Conservation (phyloP, 2,113 vertebrate genomes). For the Malurus alboscapulatus region DNA sequence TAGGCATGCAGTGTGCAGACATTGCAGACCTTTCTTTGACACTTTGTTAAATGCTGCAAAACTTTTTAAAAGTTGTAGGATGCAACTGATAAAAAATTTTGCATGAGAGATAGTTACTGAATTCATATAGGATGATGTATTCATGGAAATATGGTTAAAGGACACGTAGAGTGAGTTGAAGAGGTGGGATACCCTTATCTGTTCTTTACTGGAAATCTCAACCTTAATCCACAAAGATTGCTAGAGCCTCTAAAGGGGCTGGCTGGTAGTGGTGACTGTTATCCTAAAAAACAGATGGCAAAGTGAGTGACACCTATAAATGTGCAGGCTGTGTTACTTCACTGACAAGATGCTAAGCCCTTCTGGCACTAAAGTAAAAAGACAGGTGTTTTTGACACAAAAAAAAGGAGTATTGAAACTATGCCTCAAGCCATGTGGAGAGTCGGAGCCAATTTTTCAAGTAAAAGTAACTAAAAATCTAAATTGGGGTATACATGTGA, state of each 20-base stretch:
- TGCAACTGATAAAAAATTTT: background rate
- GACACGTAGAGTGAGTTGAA: conserved; percentile 31
- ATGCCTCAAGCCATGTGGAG: conserved; percentile 64
- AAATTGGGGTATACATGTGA: conserved; percentile 45
- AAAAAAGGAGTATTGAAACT: conserved; percentile 66
- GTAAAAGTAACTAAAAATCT: conserved; percentile 63
- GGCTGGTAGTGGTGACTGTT: conserved; percentile 70
- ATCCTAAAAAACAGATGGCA: conserved; percentile 78
- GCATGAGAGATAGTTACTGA: background rate
- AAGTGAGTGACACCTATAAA: conserved; percentile 78
- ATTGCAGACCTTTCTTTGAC: conserved; percentile 4
- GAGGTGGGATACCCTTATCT: conserved; percentile 14
- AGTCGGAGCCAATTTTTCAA: conserved; percentile 66
- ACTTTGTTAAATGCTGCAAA: conserved; percentile 18
- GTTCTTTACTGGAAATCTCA: conserved; percentile 58
- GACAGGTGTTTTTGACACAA: conserved; percentile 74
- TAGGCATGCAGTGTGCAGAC: background rate
- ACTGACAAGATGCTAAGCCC: conserved; percentile 77
- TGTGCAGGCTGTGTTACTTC: conserved; percentile 75
- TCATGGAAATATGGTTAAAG: conserved; percentile 29
- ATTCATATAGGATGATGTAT: background rate
- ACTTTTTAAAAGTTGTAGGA: conserved; percentile 12
- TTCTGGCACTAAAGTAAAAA: conserved; percentile 75
- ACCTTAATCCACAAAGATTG: conserved; percentile 65
- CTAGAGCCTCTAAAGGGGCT: conserved; percentile 66